These are phyloP conservation scores for Hybognathus amarus DNA, from an alignment of 2,797 vertebrate species.

Conservation along the genomic window DNA sequence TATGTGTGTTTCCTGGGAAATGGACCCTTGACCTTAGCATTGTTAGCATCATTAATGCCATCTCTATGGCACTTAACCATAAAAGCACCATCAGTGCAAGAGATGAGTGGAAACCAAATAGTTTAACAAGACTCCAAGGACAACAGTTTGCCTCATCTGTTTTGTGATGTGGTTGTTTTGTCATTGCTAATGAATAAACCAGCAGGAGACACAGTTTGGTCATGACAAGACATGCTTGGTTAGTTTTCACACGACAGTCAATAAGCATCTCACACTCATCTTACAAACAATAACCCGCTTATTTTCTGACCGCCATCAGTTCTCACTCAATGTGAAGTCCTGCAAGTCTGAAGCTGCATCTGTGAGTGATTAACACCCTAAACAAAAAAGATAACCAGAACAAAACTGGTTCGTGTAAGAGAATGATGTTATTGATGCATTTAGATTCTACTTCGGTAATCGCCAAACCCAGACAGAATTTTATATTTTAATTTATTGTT, in stretches of 20 bases:
- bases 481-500: neutral
- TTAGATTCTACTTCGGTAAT: neutral
- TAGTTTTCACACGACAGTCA: conserved; percentile 27
- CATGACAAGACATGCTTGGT: conserved; percentile 37
- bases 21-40: neutral
- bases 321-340: conserved; percentile 10
- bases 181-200: conserved; percentile 24
- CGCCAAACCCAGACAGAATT: neutral
- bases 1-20: neutral
- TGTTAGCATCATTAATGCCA: neutral
- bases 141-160: neutral
- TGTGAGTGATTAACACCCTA: conserved; percentile 2
- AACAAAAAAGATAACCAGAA: neutral
- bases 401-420: too few species aligned
- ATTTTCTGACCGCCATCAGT: conserved; percentile 21
- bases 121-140: neutral
- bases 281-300: conserved; percentile 24
- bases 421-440: neutral
- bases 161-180: neutral
- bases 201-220: conserved; percentile 18
- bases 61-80: neutral
- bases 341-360: conserved; percentile 51
- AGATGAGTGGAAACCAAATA: neutral
- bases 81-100: neutral
- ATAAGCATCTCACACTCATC: conserved; percentile 25